Evolutionary conservation across 2,888 invertebrate species (phyloP).

Genomic region (Hymenopus coronatus): DNA sequence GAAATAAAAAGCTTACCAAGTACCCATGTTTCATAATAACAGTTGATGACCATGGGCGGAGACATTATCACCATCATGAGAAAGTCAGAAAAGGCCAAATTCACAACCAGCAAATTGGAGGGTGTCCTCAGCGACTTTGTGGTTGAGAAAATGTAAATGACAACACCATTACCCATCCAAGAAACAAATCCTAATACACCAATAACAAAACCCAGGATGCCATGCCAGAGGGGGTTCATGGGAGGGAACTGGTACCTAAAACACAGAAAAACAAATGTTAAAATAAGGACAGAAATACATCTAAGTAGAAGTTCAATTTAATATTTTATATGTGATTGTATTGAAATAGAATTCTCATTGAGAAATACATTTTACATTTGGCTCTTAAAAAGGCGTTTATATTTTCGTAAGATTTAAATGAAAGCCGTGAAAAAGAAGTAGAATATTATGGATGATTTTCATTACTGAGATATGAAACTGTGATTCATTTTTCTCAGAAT

Average conservation of each 20-base stretch:
- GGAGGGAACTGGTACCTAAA: conserved; percentile 86
- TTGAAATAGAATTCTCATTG: too few species aligned
- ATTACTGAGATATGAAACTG: too few species aligned
- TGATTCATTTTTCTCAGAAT: too few species aligned
- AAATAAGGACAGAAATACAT: not conserved
- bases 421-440: too few species aligned
- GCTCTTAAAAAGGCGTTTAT: too few species aligned
- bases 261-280: not conserved
- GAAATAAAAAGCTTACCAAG: conserved; percentile 52
- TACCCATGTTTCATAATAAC: conserved; percentile 71
- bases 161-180: conserved; percentile 66
- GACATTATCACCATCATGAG: conserved; percentile 83
- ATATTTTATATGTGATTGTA: too few species aligned
- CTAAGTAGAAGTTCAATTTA: too few species aligned
- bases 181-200: conserved; percentile 69
- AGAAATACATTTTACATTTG: too few species aligned
- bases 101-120: conserved; percentile 85
- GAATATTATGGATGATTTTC: too few species aligned
- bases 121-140: conserved; percentile 80
- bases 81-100: conserved; percentile 87
- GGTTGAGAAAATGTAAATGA: conserved; percentile 68
- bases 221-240: conserved; percentile 86
- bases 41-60: conserved; percentile 78
- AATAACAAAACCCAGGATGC: conserved; percentile 74
- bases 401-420: too few species aligned